Percentiles rank a stretch among this genome's conserved stretches.
These are phyloP conservation scores for Drosophila emarginata DNA, from an alignment of 2,888 invertebrate genomes.

Conservation along the genomic window DNA sequence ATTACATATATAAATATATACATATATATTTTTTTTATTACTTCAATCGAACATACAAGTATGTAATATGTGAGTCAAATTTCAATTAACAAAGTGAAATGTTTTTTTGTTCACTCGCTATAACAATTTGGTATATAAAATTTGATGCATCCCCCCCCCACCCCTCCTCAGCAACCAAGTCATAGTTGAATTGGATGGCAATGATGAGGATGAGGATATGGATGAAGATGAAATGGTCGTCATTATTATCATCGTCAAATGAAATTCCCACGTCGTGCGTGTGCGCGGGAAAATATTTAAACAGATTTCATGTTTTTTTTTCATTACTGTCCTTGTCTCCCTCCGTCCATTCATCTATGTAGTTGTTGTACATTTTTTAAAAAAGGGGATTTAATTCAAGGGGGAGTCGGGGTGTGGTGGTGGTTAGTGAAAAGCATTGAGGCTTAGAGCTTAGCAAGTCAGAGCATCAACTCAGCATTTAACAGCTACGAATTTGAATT, in stretches of 20 bases:
- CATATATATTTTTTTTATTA: neutral
- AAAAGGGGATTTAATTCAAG: too few relatives aligned
- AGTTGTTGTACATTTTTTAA: neutral
- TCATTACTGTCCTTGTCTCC: conserved; percentile 4
- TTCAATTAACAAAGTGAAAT: neutral
- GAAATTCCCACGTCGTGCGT: conserved; percentile 75
- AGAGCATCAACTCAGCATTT: conserved; percentile 59
- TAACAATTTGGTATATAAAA: neutral
- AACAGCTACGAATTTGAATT: conserved; percentile 66
- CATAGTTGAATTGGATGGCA: neutral
- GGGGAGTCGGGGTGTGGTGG: conserved; percentile 18
- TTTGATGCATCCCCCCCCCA: conserved; percentile 1
- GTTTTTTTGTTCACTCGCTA: neutral
- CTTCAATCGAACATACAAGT: too few relatives aligned
- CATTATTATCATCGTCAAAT: conserved; percentile 19
- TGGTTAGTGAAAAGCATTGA: conserved; percentile 31
- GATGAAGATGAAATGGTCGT: neutral
- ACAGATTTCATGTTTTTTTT: conserved; percentile 57
- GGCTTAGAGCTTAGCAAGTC: conserved; percentile 10
- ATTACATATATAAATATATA: too few relatives aligned
- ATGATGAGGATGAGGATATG: neutral
- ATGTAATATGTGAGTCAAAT: neutral
- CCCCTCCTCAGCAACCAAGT: too few relatives aligned
- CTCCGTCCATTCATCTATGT: neutral
- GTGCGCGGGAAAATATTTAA: conserved; percentile 67